Base-by-base conservation (phyloP, 92 coral and sea anemone species). In the Montipora capitata region DNA sequence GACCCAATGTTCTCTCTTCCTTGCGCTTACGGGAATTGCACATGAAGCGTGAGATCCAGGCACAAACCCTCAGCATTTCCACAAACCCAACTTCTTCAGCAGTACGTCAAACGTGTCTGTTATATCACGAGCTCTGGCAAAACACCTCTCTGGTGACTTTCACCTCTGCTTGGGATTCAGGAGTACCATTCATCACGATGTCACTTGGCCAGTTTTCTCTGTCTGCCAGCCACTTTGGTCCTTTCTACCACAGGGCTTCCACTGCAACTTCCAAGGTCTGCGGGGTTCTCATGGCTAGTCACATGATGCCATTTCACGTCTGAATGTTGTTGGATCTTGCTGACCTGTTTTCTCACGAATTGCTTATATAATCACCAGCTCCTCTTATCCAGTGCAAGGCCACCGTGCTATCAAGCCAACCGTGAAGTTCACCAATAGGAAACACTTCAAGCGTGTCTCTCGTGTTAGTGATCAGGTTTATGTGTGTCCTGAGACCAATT, bases 331-430 rank as follows among this genome's bases (percentile, higher is more conserved):
- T 48, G 52, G 52, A 48, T 48, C 52, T 48, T 89, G 39, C 74
- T 79, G 10, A 89, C 89, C 45, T 78, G 88, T 66, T 82, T 89
- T 43, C 68, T 40, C 3, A 89, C 84, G 7, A 89, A 83, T 78
- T 89, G 88, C 56, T 82, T 72, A 17, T 27, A 27, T 89, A 89
- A 10, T 48, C 10, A 5, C 52, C 52, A 48, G 52, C 10, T 48
- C 52, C 52, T 48, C 52, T 5, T 48, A 48, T 48, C 52, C 52
- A 48, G 52, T 48, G 52, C 52, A 10, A 48, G 52, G 52, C 52
- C 6, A 48, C 10, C 45, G 72, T 87, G 40, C 91, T 87, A 75
- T 87, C 87, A n/a, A 88, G 92, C 92, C 88, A 88, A 48, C 88
- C 82, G 84, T 88, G 41, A 35, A 74, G 6, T n/a, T 65, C 70